These are phyloP conservation scores for Pygocentrus nattereri DNA, from an alignment of 2,797 vertebrate species.

Conservation along the genomic window DNA sequence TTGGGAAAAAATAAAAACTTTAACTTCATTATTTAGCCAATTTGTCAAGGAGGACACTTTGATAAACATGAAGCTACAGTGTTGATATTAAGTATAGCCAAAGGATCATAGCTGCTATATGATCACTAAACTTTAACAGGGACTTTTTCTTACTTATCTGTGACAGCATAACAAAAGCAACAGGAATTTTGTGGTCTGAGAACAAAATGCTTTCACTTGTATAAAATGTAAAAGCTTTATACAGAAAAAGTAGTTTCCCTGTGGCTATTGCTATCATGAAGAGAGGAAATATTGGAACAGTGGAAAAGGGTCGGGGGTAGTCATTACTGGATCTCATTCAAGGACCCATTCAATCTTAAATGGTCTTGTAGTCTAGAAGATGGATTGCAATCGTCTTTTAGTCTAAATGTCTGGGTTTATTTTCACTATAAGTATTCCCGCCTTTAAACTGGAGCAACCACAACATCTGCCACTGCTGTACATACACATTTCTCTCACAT, in stretches of 20 bases:
- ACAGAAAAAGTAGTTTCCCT: slow-evolving; percentile 9
- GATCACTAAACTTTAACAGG: background rate
- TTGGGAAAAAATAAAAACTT: no score
- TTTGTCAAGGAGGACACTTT: no score
- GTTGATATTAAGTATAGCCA: no score
- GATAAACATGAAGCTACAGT: no score
- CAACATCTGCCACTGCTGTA: slow-evolving; percentile 2
- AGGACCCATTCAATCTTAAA: background rate
- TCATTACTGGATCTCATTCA: background rate
- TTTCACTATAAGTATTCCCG: background rate
- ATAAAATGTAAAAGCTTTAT: slow-evolving; percentile 11
- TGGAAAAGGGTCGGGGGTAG: background rate
- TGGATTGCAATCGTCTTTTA: background rate
- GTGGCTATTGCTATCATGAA: background rate
- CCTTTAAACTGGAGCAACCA: background rate
- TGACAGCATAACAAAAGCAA: no score
- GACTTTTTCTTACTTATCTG: no score
- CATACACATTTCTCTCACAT: background rate
- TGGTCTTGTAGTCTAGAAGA: background rate
- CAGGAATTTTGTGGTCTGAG: slow-evolving; percentile 1
- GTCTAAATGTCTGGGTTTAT: slow-evolving; percentile 5
- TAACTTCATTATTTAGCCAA: no score
- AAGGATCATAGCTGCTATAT: no score
- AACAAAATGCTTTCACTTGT: slow-evolving; percentile 45
- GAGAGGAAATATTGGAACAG: slow-evolving; percentile 17